Conservation (phyloP, 2,797 vertebrate species). For the Harpagifer antarcticus region DNA sequence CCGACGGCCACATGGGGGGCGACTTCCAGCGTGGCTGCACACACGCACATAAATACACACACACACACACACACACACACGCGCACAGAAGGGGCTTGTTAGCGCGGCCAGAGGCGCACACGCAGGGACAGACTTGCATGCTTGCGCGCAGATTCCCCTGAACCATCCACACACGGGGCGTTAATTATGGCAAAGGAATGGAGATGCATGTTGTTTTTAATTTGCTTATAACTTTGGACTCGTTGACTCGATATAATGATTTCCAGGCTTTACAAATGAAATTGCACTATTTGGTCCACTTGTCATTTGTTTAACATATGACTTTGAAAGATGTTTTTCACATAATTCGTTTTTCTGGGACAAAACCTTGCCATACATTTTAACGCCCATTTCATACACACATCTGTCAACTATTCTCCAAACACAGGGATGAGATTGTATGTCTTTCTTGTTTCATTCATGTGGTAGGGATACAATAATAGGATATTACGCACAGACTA, state of each 20-base stretch:
- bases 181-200: conserved; percentile 39
- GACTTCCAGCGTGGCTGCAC: conserved; percentile 86
- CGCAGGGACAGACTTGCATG: conserved; percentile 37
- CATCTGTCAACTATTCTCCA: conserved; percentile 49
- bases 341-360: not conserved
- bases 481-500: conserved; percentile 77
- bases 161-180: conserved; percentile 44
- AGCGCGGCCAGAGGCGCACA: conserved; percentile 38
- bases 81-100: conserved; percentile 35
- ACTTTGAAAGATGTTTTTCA: not conserved
- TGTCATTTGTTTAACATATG: not conserved
- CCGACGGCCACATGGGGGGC: conserved; percentile 93
- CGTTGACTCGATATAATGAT: not conserved
- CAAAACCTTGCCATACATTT: conserved; percentile 23
- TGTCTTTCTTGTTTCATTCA: conserved; percentile 56
- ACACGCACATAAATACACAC: conserved; percentile 32
- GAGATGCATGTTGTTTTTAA: conserved; percentile 6
- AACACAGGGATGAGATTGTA: conserved; percentile 46
- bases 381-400: conserved; percentile 34
- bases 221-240: conserved; percentile 24
- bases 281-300: not conserved
- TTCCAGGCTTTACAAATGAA: not conserved
- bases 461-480: conserved; percentile 49
- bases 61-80: conserved; percentile 21
- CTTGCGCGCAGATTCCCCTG: conserved; percentile 51